Conservation (phyloP, 2,888 invertebrate species). For the Diarsia mendica region DNA sequence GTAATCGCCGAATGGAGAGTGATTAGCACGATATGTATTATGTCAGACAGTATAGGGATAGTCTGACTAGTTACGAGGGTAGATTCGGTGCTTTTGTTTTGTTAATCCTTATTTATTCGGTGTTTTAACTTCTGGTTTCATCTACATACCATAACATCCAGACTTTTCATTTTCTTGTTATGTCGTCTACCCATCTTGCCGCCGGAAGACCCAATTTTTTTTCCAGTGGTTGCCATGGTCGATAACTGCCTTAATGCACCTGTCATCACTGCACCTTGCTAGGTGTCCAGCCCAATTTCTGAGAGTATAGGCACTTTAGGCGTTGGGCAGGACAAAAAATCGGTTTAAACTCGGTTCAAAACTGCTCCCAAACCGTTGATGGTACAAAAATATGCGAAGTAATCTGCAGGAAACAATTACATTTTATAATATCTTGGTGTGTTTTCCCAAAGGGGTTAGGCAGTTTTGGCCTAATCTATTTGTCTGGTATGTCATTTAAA, state of each 20-base stretch:
- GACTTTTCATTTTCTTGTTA: too few relatives aligned
- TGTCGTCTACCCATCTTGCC: too few relatives aligned
- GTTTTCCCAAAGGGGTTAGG: not conserved
- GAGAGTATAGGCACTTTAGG: too few relatives aligned
- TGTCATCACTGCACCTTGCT: too few relatives aligned
- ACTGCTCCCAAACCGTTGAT: not conserved
- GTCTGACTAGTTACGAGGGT: slow-evolving; percentile 12
- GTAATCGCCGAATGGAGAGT: slow-evolving; percentile 15
- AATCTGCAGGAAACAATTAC: too few relatives aligned
- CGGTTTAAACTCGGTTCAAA: not conserved
- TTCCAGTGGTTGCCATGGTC: too few relatives aligned
- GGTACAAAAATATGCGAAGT: not conserved
- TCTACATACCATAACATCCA: not conserved
- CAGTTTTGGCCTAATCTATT: not conserved
- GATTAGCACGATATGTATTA: slow-evolving; percentile 16
- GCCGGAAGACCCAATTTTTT: too few relatives aligned
- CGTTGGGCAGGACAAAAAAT: too few relatives aligned
- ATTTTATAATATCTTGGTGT: not conserved
- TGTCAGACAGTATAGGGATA: not conserved
- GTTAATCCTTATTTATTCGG: not conserved
- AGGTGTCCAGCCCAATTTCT: too few relatives aligned
- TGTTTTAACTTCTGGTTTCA: not conserved
- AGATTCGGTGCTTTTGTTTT: not conserved
- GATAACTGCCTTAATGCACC: too few relatives aligned
- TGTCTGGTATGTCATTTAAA: not conserved